These are phyloP conservation scores for Patella depressa DNA, from an alignment of 2,888 invertebrate genomes.

Conservation along the genomic window DNA sequence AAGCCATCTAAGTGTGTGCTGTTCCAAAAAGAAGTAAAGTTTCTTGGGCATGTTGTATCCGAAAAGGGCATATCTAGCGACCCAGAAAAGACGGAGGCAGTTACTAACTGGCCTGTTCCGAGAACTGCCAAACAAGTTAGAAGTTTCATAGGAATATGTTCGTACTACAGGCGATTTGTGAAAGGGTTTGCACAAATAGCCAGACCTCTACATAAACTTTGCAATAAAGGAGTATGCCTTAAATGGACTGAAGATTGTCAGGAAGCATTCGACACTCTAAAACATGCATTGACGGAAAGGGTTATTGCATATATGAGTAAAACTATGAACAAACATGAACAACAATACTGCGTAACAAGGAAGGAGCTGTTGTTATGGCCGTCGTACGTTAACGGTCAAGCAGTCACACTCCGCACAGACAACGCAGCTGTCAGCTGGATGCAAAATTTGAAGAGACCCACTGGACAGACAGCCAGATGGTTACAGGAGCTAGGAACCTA, in stretches of 20 bases:
- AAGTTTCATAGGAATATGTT: slow-evolving; percentile 14
- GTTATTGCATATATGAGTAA: too few species aligned
- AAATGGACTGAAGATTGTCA: slow-evolving; percentile 26
- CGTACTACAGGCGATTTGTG: slow-evolving; percentile 16
- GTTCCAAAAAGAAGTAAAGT: slow-evolving; percentile 15
- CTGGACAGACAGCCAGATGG: not conserved
- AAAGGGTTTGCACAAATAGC: slow-evolving; percentile 13
- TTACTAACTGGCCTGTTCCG: not conserved
- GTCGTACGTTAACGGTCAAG: not conserved
- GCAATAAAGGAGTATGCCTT: slow-evolving; percentile 21
- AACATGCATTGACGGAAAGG: slow-evolving; percentile 18
- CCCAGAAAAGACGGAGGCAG: slow-evolving; percentile 14
- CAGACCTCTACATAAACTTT: slow-evolving; percentile 18
- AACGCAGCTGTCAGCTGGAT: slow-evolving; percentile 3
- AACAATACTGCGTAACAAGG: not conserved
- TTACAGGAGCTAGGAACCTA: not conserved
- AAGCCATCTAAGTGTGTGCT: slow-evolving; percentile 14
- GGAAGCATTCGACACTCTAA: slow-evolving; percentile 25
- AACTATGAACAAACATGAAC: not conserved
- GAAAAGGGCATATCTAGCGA: slow-evolving; percentile 6
- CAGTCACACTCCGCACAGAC: not conserved
- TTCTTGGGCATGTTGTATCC: slow-evolving; percentile 19
- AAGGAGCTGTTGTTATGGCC: not conserved
- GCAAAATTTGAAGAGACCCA: not conserved
- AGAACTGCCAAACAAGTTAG: slow-evolving; percentile 14